phyloP scores from a whole-genome alignment of 2,797 vertebrate species.

The Danio tinwini region DNA sequence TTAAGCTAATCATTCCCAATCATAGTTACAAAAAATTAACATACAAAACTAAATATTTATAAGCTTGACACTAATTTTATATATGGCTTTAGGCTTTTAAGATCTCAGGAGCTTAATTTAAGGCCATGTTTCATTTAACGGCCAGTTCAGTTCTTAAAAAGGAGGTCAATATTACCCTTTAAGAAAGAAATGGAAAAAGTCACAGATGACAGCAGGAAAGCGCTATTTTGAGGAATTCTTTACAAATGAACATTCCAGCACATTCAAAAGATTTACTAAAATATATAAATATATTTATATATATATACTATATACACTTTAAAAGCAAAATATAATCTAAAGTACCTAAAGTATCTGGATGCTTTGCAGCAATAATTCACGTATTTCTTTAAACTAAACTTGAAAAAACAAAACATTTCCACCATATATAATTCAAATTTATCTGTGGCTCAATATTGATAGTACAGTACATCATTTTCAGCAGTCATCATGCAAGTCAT shows the following conservation, averaged over 20 bases:
- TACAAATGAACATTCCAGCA: constrained; percentile 34
- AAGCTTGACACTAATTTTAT: not conserved
- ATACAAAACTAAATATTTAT: not conserved
- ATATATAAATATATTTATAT: constrained; percentile 54
- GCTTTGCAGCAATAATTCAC: constrained; percentile 32
- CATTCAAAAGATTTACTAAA: constrained; percentile 51
- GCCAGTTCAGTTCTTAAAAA: constrained; percentile 28
- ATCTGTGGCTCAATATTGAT: constrained; percentile 24
- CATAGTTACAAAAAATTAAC: not conserved
- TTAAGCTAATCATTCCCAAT: not conserved
- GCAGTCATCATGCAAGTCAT: not conserved
- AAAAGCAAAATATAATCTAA: constrained; percentile 52
- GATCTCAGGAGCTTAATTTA: constrained; percentile 4
- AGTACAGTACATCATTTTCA: constrained; percentile 29
- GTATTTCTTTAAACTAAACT: constrained; percentile 14
- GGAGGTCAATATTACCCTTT: not conserved
- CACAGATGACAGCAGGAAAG: not conserved
- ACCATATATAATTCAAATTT: constrained; percentile 19
- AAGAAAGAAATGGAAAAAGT: not conserved
- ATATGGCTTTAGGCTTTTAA: constrained; percentile 23
- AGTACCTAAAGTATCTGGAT: constrained; percentile 36
- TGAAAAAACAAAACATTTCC: constrained; percentile 20
- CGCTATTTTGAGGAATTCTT: constrained; percentile 12
- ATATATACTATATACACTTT: constrained; percentile 54
- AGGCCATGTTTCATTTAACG: constrained; percentile 22